Percentiles rank a stretch among this genome's conserved stretches.
phyloP scores from a whole-genome alignment of 1,140 invertebrate genomes.

The Episyrphus balteatus region DNA sequence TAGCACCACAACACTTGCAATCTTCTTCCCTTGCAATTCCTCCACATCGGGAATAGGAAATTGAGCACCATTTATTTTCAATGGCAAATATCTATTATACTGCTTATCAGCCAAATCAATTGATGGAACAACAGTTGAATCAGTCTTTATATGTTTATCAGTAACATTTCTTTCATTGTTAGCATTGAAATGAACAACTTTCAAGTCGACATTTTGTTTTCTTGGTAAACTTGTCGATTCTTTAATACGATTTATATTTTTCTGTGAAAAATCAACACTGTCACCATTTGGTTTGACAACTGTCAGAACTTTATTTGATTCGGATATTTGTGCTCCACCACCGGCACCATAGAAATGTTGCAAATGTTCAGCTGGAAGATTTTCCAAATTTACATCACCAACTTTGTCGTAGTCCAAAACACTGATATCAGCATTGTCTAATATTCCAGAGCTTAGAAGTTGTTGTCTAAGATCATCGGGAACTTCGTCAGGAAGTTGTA shows the following conservation, averaged over 20 bases:
- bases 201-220: slow-evolving; percentile 61
- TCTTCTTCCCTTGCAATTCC: slow-evolving; percentile 57
- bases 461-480: slow-evolving; percentile 74
- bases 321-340: slow-evolving; percentile 53
- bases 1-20: slow-evolving; percentile 70
- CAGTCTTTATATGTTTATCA: slow-evolving; percentile 57
- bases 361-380: slow-evolving; percentile 71
- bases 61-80: slow-evolving; percentile 71
- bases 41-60: slow-evolving; percentile 68
- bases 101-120: slow-evolving; percentile 59
- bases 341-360: slow-evolving; percentile 72
- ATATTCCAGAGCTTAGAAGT: slow-evolving; percentile 69
- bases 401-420: slow-evolving; percentile 78
- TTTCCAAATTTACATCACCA: slow-evolving; percentile 73
- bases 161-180: slow-evolving; percentile 60
- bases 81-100: slow-evolving; percentile 70
- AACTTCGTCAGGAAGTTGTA: slow-evolving; percentile 71
- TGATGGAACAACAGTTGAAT: slow-evolving; percentile 60
- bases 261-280: slow-evolving; percentile 38
- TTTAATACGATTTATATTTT: slow-evolving; percentile 42
- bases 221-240: slow-evolving; percentile 32
- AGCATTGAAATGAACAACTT: slow-evolving; percentile 70
- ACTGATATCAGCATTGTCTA: slow-evolving; percentile 76
- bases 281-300: slow-evolving; percentile 50
- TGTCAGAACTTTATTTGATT: slow-evolving; percentile 53